These are phyloP conservation scores for Saturnia pavonia DNA, from an alignment of 2,888 invertebrate genomes.

Conservation along the genomic window DNA sequence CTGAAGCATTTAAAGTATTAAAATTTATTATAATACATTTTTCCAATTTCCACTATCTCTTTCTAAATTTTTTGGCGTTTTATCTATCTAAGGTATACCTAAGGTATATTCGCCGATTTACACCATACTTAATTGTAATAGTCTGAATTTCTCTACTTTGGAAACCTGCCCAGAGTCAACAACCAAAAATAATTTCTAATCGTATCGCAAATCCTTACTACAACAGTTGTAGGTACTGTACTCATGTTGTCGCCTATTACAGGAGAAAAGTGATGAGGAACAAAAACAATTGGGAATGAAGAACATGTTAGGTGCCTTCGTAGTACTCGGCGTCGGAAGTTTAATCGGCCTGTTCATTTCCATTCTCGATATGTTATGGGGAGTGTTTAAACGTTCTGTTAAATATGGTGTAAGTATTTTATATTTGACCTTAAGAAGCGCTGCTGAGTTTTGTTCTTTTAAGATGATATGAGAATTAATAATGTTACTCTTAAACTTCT, in stretches of 20 bases:
- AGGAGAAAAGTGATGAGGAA: slow-evolving; percentile 53
- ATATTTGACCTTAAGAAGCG: not conserved
- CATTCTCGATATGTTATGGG: slow-evolving; percentile 73
- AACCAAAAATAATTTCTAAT: not conserved
- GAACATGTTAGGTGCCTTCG: slow-evolving; percentile 73
- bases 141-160: not conserved
- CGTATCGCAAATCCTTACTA: not conserved
- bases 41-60: no score
- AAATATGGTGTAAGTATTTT: slow-evolving; percentile 66
- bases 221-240: not conserved
- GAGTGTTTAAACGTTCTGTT: slow-evolving; percentile 70
- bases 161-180: not conserved
- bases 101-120: no score
- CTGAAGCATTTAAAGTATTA: no score
- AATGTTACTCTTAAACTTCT: not conserved
- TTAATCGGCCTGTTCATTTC: slow-evolving; percentile 64
- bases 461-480: not conserved
- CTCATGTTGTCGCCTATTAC: slow-evolving; percentile 5
- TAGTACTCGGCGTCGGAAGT: slow-evolving; percentile 69
- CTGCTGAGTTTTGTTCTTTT: not conserved
- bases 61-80: no score
- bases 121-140: no score
- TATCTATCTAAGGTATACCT: no score
- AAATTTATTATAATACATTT: no score
- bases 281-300: slow-evolving; percentile 68